phyloP scores from a whole-genome alignment of 2,113 vertebrate species.

The Poeciliopsis turrubarensis region DNA sequence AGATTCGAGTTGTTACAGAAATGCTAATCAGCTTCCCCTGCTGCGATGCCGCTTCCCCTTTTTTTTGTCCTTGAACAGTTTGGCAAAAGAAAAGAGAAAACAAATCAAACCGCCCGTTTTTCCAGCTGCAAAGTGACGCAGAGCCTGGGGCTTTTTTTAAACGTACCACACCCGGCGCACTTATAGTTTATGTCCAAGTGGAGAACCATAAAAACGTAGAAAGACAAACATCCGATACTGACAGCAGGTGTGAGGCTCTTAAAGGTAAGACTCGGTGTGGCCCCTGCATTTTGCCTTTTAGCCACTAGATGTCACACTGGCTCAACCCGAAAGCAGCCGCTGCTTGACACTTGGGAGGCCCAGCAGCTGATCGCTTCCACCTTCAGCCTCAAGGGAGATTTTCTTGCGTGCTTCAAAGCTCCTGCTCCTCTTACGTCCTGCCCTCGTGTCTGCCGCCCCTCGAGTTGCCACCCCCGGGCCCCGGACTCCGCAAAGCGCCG shows the following conservation, averaged over 20 bases:
- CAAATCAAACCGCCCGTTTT: background rate
- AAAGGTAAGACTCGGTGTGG: background rate
- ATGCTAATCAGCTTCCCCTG: conserved; percentile 35
- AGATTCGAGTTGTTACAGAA: background rate
- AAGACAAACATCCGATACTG: background rate
- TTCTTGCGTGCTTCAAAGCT: conserved; percentile 18
- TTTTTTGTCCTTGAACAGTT: conserved; percentile 18
- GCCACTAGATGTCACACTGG: conserved; percentile 65
- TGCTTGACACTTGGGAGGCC: background rate
- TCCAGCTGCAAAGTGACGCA: too few relatives aligned
- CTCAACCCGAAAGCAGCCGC: background rate
- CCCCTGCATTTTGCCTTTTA: background rate
- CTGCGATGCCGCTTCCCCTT: conserved; percentile 38
- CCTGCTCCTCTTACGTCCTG: conserved; percentile 35
- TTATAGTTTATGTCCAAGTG: background rate
- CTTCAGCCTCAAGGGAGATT: background rate
- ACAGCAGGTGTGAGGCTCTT: background rate
- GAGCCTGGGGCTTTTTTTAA: background rate
- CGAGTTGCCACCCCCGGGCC: conserved; percentile 33
- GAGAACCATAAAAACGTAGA: background rate
- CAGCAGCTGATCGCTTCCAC: background rate
- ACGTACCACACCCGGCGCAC: too few relatives aligned
- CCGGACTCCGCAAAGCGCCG: conserved; percentile 11
- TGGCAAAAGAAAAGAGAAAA: background rate
- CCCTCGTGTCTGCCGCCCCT: background rate